Evolutionary conservation across 2,888 invertebrate genomes (phyloP).

Genomic region (Catocala sponsa): DNA sequence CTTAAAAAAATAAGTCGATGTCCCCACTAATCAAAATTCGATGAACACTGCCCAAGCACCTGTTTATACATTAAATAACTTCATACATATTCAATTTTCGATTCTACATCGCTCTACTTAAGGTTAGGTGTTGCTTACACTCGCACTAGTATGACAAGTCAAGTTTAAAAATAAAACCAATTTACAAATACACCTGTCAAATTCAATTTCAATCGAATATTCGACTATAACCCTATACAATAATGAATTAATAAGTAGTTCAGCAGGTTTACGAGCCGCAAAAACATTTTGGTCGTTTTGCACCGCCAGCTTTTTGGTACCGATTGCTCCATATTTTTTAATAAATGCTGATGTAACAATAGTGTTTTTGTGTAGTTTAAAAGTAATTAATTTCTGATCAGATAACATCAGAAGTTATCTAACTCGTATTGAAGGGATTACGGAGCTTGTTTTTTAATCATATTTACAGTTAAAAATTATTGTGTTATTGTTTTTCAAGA

Average conservation of each 20-base stretch:
- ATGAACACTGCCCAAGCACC: constrained; percentile 44
- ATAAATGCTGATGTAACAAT: constrained; percentile 45
- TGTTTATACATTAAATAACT: constrained; percentile 40
- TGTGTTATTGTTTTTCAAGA: too few species aligned
- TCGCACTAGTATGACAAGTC: constrained; percentile 17
- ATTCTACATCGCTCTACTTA: not conserved
- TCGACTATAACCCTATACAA: constrained; percentile 29
- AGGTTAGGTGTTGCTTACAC: constrained; percentile 12
- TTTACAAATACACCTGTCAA: constrained; percentile 39
- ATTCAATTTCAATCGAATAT: constrained; percentile 31
- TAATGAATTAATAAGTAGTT: constrained; percentile 28
- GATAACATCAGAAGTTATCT: constrained; percentile 36
- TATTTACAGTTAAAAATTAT: not conserved
- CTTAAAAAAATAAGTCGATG: constrained; percentile 55
- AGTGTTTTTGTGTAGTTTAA: constrained; percentile 42
- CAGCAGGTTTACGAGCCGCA: constrained; percentile 37
- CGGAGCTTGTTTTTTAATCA: not conserved
- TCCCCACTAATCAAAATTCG: constrained; percentile 58
- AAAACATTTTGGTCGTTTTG: constrained; percentile 41
- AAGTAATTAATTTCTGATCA: constrained; percentile 51
- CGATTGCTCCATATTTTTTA: constrained; percentile 41
- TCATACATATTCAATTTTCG: constrained; percentile 8
- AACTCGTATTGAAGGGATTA: constrained; percentile 25
- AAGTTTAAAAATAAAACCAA: constrained; percentile 34
- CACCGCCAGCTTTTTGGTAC: constrained; percentile 32